These are phyloP conservation scores for Sesamia inferens DNA, from an alignment of 2,888 invertebrate species.

Conservation along the genomic window DNA sequence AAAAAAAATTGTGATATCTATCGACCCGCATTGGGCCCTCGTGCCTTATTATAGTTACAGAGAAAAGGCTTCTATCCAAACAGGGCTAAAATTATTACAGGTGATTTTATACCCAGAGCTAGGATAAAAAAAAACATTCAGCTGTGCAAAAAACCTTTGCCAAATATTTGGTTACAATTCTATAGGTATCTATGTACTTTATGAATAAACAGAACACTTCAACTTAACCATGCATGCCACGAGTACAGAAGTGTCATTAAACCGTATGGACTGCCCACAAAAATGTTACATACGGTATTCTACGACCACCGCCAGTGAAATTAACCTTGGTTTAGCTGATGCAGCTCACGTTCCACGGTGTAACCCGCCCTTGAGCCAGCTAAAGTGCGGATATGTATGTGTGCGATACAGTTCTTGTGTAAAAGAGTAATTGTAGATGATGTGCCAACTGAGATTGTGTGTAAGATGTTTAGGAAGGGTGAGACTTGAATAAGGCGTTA, in stretches of 20 bases:
- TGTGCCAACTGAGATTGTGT: conserved; percentile 52
- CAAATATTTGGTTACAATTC: neutral
- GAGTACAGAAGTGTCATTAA: conserved; percentile 56
- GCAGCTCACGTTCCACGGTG: conserved; percentile 57
- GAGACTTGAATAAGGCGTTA: neutral
- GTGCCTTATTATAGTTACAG: no score
- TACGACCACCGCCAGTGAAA: conserved; percentile 60
- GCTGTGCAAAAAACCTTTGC: neutral
- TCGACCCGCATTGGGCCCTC: no score
- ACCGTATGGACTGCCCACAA: conserved; percentile 41
- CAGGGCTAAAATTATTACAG: no score
- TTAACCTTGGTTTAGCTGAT: conserved; percentile 65
- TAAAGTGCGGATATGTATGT: conserved; percentile 62
- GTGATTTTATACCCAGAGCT: no score
- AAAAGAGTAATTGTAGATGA: conserved; percentile 52
- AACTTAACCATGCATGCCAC: conserved; percentile 41
- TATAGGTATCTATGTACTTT: neutral
- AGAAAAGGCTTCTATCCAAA: no score
- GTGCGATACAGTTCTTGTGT: conserved; percentile 59
- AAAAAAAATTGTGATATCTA: no score
- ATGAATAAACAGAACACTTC: conserved; percentile 22
- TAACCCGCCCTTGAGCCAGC: conserved; percentile 65
- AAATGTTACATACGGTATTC: conserved; percentile 53
- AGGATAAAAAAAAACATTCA: neutral
- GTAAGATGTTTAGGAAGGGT: conserved; percentile 35